Evolutionary conservation across 2,888 invertebrate genomes (phyloP).

Genomic region (Pseudococcus viburni): DNA sequence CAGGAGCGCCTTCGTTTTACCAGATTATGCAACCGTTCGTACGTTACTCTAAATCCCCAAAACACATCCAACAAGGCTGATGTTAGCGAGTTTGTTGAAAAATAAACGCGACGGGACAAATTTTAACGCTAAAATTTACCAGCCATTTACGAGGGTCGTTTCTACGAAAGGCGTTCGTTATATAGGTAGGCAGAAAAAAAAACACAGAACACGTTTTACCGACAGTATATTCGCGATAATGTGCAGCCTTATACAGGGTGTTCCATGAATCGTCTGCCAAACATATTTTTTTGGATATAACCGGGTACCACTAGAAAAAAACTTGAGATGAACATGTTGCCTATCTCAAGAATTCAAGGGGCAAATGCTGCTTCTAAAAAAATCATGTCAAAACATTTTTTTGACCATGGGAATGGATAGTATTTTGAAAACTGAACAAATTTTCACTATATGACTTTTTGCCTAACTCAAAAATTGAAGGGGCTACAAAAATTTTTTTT

Average conservation of each 20-base stretch:
- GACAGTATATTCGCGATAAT: background rate
- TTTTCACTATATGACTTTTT: no score
- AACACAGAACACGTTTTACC: background rate
- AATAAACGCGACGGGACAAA: background rate
- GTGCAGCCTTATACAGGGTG: background rate
- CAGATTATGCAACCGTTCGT: background rate
- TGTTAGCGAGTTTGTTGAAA: background rate
- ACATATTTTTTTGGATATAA: no score
- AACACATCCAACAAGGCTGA: background rate
- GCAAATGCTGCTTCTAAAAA: no score
- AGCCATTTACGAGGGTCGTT: background rate
- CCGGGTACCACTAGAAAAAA: no score
- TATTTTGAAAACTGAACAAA: no score
- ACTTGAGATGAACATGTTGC: no score
- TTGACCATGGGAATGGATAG: no score
- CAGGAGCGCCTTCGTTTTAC: background rate
- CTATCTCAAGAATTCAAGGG: no score
- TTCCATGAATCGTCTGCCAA: no score
- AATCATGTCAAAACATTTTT: no score
- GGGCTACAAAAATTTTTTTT: no score
- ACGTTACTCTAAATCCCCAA: background rate
- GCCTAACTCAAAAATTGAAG: no score
- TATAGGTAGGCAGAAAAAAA: background rate
- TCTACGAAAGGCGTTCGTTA: background rate
- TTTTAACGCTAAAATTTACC: background rate